These are phyloP conservation scores for Drosophila phalerata DNA, from an alignment of 2,888 invertebrate genomes.

Conservation along the genomic window DNA sequence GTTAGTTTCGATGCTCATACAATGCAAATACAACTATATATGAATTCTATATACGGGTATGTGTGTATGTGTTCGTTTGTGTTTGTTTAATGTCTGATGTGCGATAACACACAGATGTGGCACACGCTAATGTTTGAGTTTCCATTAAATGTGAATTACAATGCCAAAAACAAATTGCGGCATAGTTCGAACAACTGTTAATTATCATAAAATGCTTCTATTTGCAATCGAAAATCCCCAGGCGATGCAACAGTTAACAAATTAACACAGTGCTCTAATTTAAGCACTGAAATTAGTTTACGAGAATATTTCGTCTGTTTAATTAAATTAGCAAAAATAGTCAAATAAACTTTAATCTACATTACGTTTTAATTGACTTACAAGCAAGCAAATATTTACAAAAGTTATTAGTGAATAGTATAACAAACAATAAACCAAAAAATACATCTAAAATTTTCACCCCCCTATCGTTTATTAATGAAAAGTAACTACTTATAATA, in stretches of 20 bases:
- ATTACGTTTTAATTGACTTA: neutral
- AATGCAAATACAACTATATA: constrained; percentile 13
- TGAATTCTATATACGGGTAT: neutral
- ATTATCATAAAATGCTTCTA: constrained; percentile 25
- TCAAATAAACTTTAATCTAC: neutral
- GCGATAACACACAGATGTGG: constrained; percentile 51
- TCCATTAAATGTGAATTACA: constrained; percentile 66
- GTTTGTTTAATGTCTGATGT: constrained; percentile 28
- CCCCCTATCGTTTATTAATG: neutral
- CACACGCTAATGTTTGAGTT: constrained; percentile 42
- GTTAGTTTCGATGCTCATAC: constrained; percentile 23
- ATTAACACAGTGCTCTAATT: constrained; percentile 2
- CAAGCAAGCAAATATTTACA: neutral
- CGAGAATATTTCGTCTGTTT: neutral
- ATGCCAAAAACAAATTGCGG: constrained; percentile 29
- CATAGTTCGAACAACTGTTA: constrained; percentile 28
- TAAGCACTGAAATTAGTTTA: neutral
- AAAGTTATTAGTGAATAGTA: neutral
- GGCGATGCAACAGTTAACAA: constrained; percentile 24
- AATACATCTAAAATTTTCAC: neutral
- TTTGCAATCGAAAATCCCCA: constrained; percentile 23
- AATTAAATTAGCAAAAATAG: neutral
- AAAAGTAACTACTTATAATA: neutral
- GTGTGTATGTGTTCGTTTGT: constrained; percentile 9
- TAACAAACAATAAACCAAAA: neutral